A percentile compares a stretch with the other conserved stretches of the same genome.
Conservation (phyloP, 2,888 invertebrate species). For the Epsilonema sp. region DNA sequence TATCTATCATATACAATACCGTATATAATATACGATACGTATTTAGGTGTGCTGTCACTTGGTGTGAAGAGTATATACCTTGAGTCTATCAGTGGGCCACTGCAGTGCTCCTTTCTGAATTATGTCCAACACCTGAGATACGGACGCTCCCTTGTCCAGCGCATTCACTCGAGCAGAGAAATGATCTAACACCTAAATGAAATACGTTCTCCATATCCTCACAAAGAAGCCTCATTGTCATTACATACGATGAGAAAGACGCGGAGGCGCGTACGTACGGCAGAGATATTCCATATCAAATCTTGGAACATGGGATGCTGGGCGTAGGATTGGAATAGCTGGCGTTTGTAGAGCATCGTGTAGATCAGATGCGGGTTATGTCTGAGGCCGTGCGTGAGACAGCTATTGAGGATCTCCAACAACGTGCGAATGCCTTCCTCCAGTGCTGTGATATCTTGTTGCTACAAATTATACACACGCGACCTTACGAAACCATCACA, state of each 20-base stretch:
- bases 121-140: slow-evolving; percentile 60
- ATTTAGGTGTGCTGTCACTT: too few relatives aligned
- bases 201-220: not conserved
- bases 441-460: slow-evolving; percentile 69
- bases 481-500: too few relatives aligned
- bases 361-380: slow-evolving; percentile 82
- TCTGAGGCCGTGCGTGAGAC: slow-evolving; percentile 59
- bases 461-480: slow-evolving; percentile 38
- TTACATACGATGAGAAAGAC: too few relatives aligned
- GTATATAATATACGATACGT: too few relatives aligned
- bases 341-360: slow-evolving; percentile 73
- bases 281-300: slow-evolving; percentile 80
- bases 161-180: slow-evolving; percentile 46
- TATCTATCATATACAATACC: too few relatives aligned
- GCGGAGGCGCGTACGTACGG: too few relatives aligned
- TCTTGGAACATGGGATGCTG: slow-evolving; percentile 74
- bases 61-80: too few relatives aligned
- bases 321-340: slow-evolving; percentile 64
- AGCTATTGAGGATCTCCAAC: slow-evolving; percentile 86
- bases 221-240: too few relatives aligned
- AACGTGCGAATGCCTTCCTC: slow-evolving; percentile 93
- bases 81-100: slow-evolving; percentile 78
- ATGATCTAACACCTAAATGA: slow-evolving; percentile 44
- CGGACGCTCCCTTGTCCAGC: slow-evolving; percentile 49
- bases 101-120: slow-evolving; percentile 75